These are phyloP conservation scores for Graphium colonna DNA, from an alignment of 2,888 invertebrate species.

Conservation along the genomic window DNA sequence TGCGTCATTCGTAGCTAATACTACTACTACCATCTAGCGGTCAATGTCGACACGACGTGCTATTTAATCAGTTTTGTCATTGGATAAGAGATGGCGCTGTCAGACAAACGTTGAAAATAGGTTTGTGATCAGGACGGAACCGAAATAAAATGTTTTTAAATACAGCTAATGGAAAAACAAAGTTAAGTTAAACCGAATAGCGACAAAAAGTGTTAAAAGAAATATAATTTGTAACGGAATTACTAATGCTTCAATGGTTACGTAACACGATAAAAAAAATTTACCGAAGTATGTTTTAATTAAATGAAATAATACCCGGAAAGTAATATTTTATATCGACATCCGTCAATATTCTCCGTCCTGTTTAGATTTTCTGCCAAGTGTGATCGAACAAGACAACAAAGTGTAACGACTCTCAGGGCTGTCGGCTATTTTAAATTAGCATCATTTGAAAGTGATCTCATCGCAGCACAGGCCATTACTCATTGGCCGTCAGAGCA, in stretches of 20 bases:
- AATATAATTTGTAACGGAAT: too few relatives aligned
- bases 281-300: too few relatives aligned
- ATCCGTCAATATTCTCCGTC: neutral
- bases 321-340: neutral
- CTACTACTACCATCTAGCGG: slow-evolving; percentile 74
- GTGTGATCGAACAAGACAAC: slow-evolving; percentile 30
- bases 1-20: slow-evolving; percentile 56
- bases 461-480: slow-evolving; percentile 58
- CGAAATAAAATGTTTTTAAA: too few relatives aligned
- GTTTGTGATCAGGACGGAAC: too few relatives aligned
- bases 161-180: too few relatives aligned
- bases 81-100: slow-evolving; percentile 60
- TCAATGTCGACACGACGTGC: slow-evolving; percentile 73
- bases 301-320: neutral
- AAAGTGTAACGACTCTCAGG: slow-evolving; percentile 53
- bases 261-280: too few relatives aligned
- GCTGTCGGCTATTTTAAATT: slow-evolving; percentile 54
- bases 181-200: too few relatives aligned
- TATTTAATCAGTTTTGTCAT: slow-evolving; percentile 41
- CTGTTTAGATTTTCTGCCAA: neutral
- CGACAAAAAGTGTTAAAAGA: too few relatives aligned
- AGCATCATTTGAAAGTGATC: slow-evolving; percentile 67
- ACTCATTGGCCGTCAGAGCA: slow-evolving; percentile 57
- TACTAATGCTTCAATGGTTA: too few relatives aligned
- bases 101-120: too few relatives aligned